Percentiles rank a stretch among this genome's conserved stretches.
phyloP scores from a whole-genome alignment of 2,797 vertebrate species.

The Sebastes goodei region DNA sequence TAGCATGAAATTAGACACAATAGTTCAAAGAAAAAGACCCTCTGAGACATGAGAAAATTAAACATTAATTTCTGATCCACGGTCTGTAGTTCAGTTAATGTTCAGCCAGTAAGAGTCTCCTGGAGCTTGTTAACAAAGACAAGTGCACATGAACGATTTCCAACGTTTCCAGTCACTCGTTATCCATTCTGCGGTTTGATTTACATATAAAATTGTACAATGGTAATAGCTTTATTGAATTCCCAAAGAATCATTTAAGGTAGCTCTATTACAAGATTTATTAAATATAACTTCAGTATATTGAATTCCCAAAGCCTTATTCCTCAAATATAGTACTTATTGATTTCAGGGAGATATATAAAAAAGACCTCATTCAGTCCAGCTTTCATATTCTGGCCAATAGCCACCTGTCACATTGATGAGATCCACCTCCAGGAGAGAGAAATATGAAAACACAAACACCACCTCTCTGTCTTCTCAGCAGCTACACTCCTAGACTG shows the following conservation, averaged over 20 bases:
- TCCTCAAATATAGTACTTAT: conserved; percentile 26
- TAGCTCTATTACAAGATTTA: neutral
- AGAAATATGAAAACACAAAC: conserved; percentile 24
- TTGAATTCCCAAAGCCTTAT: conserved; percentile 30
- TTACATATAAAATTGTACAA: neutral
- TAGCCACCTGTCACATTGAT: conserved; percentile 27
- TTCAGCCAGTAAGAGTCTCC: conserved; percentile 58
- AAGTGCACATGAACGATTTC: conserved; percentile 44
- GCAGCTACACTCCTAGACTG: neutral
- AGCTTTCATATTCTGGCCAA: conserved; percentile 37
- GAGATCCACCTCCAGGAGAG: conserved; percentile 9
- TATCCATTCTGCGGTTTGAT: conserved; percentile 33
- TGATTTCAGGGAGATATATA: conserved; percentile 20
- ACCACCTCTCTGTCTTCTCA: neutral
- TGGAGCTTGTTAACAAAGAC: conserved; percentile 61
- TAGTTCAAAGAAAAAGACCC: conserved; percentile 34
- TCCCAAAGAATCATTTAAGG: conserved; percentile 4
- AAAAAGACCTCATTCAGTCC: conserved; percentile 17
- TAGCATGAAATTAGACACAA: conserved; percentile 44
- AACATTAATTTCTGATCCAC: conserved; percentile 61
- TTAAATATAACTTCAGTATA: conserved; percentile 21
- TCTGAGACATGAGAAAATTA: conserved; percentile 55
- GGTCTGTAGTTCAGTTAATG: conserved; percentile 65
- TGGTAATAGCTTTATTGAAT: neutral
- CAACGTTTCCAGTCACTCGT: conserved; percentile 38